Evolutionary conservation across 2,113 vertebrate genomes (phyloP).

Genomic region (Mus pahari): DNA sequence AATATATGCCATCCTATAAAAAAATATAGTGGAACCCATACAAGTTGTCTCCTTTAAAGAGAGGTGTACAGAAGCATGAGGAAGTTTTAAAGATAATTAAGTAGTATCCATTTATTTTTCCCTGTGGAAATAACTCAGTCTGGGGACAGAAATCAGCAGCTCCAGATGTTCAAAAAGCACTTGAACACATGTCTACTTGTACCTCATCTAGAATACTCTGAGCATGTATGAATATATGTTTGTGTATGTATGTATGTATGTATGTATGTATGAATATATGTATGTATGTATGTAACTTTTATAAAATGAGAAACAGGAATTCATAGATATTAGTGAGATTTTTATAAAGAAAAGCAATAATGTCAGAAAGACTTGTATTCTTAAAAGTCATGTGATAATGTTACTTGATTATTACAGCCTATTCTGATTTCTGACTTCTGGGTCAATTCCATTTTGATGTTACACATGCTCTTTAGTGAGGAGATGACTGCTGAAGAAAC

Average conservation of each 20-base stretch:
- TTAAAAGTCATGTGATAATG: conserved; percentile 32
- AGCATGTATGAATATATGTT: background rate
- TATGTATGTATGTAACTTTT: background rate
- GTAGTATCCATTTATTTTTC: background rate
- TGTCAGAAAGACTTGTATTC: background rate
- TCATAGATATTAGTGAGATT: background rate
- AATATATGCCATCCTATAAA: background rate
- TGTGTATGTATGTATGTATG: background rate
- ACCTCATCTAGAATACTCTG: background rate
- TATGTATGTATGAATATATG: background rate
- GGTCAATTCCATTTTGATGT: conserved; percentile 35
- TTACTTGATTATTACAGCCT: background rate
- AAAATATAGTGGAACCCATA: background rate
- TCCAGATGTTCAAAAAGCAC: background rate
- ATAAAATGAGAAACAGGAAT: background rate
- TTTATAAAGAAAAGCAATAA: background rate
- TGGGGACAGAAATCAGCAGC: background rate
- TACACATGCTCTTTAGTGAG: conserved; percentile 7
- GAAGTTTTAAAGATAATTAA: background rate
- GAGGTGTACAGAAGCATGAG: background rate
- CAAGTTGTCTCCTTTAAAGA: background rate
- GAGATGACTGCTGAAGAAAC: background rate
- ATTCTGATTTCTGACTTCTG: conserved; percentile 35
- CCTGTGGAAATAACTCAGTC: background rate
- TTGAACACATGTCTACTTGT: background rate